phyloP scores from a whole-genome alignment of 2,888 invertebrate genomes.

The Eulithis prunata region DNA sequence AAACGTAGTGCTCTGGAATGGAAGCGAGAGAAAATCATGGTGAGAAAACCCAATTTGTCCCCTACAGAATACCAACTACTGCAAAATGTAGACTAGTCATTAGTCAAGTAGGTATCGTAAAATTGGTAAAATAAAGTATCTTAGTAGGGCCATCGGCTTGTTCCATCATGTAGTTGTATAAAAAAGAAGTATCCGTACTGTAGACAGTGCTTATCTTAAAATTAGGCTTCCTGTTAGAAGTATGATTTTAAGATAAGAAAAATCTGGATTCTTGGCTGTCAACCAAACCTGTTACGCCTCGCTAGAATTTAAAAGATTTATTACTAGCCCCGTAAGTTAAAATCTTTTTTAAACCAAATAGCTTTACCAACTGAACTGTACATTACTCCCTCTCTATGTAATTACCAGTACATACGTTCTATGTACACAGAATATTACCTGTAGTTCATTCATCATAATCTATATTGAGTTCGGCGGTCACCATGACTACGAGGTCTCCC shows the following conservation, averaged over 20 bases:
- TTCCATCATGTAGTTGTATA: too few species aligned
- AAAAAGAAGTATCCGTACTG: too few species aligned
- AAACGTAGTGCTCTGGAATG: background rate
- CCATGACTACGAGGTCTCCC: constrained; percentile 72
- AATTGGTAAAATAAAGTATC: too few species aligned
- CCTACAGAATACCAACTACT: too few species aligned
- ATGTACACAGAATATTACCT: constrained; percentile 7
- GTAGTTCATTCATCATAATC: constrained; percentile 34
- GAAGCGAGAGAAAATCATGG: background rate
- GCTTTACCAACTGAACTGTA: background rate
- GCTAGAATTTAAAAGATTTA: background rate
- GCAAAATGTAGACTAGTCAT: too few species aligned
- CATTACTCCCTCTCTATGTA: background rate
- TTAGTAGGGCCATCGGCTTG: too few species aligned
- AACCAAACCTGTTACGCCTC: constrained; percentile 6
- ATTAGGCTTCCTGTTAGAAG: background rate
- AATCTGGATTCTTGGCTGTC: constrained; percentile 4
- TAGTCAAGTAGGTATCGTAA: too few species aligned
- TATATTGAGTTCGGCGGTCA: constrained; percentile 67
- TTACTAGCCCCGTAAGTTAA: background rate
- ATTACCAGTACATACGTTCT: background rate
- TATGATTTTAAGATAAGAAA: background rate
- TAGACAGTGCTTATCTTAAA: too few species aligned
- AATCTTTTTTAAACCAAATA: background rate
- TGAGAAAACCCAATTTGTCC: too few species aligned